Evolutionary conservation across 1,140 invertebrate species (phyloP), one percentile per base, ranked within the genome.

Genomic region (Drosophila ananassae): DNA sequence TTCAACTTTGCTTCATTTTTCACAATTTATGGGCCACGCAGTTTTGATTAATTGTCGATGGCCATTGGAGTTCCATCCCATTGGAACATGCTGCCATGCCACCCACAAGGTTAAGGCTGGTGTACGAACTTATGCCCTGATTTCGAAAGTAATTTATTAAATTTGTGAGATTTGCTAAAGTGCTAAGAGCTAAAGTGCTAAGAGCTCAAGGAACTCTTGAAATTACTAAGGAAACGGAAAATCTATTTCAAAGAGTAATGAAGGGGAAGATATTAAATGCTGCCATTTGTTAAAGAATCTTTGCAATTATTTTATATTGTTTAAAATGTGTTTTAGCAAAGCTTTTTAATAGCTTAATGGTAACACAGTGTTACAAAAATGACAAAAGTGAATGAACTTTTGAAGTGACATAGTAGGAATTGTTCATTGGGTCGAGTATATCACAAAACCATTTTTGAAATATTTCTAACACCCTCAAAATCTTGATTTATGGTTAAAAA

Each of bases 1-100:
- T 74, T 62, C 66, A 53, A 66, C 69, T 74, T 68, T 37, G 69
- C 48, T 58, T 69, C 75, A 89, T 89, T 83, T 89, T 79, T 89
- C 62, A 77, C 73, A 83, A 32, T 89, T 83, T 73, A 61, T 61
- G 63, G 39, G 51, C 55, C 73, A 61, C 61, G 48, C 55, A 62
- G 48, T 73, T 72, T 83, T 89, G 83, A 89, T 89, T 83, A 79
- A 89, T 89, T 73, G 73, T 69, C 41, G 32, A 48, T 67, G 54
- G 32, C 30, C 34, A 52, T 21, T 22, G 44, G 44, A 24, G 3
- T 17, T 22, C 21, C 28, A 34, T 21, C 47, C 55, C 21, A 22
- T 34, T 53, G 44, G 50, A 48, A 50, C 54, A 32, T 28, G 71
- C 74, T 52, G 52, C 30, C 53, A 64, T 52, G 32, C 30, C 47